Evolutionary conservation across 53 echinoderm and acorn worm genomes (phyloP).

Genomic region (Echinarachnius parma): DNA sequence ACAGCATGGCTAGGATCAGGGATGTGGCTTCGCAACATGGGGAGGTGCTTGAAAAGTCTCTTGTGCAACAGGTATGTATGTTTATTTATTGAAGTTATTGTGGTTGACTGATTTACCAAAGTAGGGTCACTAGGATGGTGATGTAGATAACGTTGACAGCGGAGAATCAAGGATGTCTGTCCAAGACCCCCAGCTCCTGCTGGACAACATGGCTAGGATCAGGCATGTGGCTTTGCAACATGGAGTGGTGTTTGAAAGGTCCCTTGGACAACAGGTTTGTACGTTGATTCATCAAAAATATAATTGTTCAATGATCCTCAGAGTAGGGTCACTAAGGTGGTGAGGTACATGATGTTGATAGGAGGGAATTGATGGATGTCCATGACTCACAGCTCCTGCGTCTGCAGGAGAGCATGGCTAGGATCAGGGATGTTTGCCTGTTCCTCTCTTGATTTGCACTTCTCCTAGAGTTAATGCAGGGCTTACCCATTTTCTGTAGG

Average conservation of each 20-base stretch:
- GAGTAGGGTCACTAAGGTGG: no score
- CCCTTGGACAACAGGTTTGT: conserved; percentile 80
- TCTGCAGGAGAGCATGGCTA: conserved; percentile 60
- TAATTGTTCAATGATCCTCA: neutral
- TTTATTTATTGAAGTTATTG: neutral
- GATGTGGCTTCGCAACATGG: conserved; percentile 74
- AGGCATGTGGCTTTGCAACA: conserved; percentile 71
- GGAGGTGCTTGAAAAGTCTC: conserved; percentile 69
- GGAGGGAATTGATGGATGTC: conserved; percentile 29
- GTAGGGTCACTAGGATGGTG: no score
- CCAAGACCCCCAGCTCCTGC: conserved; percentile 56
- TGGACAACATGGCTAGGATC: conserved; percentile 65
- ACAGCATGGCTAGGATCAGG: conserved; percentile 64
- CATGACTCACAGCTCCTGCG: conserved; percentile 61
- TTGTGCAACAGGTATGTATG: conserved; percentile 73
- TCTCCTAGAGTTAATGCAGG: no score
- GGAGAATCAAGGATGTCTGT: conserved; percentile 30
- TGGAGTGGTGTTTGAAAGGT: conserved; percentile 65
- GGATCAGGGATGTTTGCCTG: conserved; percentile 73
- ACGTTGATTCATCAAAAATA: neutral
- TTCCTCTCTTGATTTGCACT: no score
- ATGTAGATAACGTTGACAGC: conserved; percentile 46
- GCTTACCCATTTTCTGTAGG: no score
- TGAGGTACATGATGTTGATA: conserved; percentile 45
- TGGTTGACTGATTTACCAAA: neutral